These are phyloP conservation scores for Eurytoma californica DNA, from an alignment of 2,888 invertebrate species.

Conservation along the genomic window DNA sequence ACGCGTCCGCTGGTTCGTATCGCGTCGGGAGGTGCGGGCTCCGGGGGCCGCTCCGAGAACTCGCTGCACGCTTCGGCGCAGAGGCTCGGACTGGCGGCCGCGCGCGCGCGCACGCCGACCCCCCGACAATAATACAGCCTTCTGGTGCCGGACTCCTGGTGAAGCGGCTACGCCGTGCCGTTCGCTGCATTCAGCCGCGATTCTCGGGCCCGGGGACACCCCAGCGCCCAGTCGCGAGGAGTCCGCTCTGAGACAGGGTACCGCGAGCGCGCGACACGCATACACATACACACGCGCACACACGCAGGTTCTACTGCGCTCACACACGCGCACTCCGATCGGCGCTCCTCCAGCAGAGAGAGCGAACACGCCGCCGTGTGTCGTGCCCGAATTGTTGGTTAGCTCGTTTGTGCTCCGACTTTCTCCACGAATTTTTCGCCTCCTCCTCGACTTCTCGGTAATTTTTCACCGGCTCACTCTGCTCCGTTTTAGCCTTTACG, in stretches of 20 bases:
- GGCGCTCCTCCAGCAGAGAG: not conserved
- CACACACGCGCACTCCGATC: no score
- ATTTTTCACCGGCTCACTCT: not conserved
- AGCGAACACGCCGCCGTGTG: constrained; percentile 49
- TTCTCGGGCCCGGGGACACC: no score
- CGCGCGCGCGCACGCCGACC: constrained; percentile 14
- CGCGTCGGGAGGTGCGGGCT: not conserved
- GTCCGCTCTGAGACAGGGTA: no score
- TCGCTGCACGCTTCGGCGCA: constrained; percentile 40
- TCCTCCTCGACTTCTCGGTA: not conserved
- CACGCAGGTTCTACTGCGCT: no score
- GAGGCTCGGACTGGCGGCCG: constrained; percentile 18
- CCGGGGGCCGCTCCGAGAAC: constrained; percentile 8
- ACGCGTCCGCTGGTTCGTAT: constrained; percentile 40
- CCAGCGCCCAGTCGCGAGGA: no score
- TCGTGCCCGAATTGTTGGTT: constrained; percentile 53
- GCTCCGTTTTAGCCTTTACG: no score
- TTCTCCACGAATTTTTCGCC: not conserved
- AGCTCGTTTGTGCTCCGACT: constrained; percentile 36
- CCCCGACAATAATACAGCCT: not conserved
- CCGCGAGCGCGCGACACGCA: not conserved
- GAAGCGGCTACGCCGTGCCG: not conserved
- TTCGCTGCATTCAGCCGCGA: no score
- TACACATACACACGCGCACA: not conserved
- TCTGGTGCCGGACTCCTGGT: not conserved